Percentiles rank a stretch among this genome's conserved stretches.
Evolutionary conservation across 2,797 vertebrate species (phyloP).

Genomic region (Squalus acanthias): DNA sequence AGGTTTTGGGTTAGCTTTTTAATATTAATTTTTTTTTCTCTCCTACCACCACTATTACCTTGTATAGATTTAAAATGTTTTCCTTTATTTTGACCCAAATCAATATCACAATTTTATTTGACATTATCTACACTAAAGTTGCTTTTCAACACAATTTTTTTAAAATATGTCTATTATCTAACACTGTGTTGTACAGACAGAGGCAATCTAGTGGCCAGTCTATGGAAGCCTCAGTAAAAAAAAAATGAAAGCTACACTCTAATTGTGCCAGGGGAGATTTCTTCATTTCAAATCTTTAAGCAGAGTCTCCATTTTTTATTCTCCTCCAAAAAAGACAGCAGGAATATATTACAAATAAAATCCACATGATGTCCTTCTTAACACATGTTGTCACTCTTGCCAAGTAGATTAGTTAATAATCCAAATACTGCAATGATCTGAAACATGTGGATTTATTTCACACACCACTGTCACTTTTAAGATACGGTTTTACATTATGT

Average conservation of each 20-base stretch:
- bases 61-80: background rate
- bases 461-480: background rate
- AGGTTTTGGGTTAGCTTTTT: background rate
- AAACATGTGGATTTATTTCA: background rate
- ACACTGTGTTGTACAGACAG: background rate
- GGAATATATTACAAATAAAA: background rate
- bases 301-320: background rate
- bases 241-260: background rate
- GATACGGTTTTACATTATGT: background rate
- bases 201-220: background rate
- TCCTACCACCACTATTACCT: background rate
- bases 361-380: background rate
- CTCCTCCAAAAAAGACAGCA: background rate
- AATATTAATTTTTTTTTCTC: background rate
- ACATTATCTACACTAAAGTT: background rate
- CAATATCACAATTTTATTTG: background rate
- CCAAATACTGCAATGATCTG: background rate
- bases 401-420: background rate
- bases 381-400: background rate
- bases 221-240: background rate
- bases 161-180: background rate
- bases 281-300: background rate
- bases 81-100: background rate
- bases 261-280: background rate
- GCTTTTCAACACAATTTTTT: background rate